Conservation (phyloP, 1,140 invertebrate genomes). For the Halesus radiatus region DNA sequence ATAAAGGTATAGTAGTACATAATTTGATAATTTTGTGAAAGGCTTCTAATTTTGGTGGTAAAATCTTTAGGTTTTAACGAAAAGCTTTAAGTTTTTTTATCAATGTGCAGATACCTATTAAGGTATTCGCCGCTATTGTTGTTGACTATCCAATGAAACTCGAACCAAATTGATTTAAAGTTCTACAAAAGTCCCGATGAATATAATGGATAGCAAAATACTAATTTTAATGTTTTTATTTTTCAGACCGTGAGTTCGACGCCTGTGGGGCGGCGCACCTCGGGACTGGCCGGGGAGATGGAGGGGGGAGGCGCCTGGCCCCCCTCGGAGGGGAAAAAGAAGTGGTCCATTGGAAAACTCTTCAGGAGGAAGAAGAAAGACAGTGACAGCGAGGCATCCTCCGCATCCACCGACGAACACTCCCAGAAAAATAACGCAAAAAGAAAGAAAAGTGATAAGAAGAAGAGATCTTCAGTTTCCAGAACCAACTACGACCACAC, state of each 20-base stretch:
- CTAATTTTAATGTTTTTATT: conserved; percentile 13
- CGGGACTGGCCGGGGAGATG: conserved; percentile 35
- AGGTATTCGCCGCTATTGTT: background rate
- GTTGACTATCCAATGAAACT: background rate
- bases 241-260: conserved; percentile 57
- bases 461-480: conserved; percentile 60
- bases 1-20: no score
- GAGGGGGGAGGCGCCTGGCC: conserved; percentile 25
- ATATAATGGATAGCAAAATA: background rate
- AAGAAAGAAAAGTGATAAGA: conserved; percentile 65
- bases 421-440: conserved; percentile 68
- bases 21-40: no score
- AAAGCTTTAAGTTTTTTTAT: no score
- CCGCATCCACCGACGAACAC: conserved; percentile 74
- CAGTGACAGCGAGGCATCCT: conserved; percentile 71
- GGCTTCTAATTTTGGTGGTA: no score
- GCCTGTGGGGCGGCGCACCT: conserved; percentile 44
- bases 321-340: conserved; percentile 65
- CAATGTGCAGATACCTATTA: background rate
- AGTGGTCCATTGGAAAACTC: conserved; percentile 81
- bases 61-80: no score
- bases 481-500: conserved; percentile 72
- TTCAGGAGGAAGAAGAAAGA: conserved; percentile 78
- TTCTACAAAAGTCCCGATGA: background rate
- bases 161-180: background rate